These are phyloP conservation scores for Tautogolabrus adspersus DNA, from an alignment of 2,113 vertebrate genomes.

Conservation along the genomic window DNA sequence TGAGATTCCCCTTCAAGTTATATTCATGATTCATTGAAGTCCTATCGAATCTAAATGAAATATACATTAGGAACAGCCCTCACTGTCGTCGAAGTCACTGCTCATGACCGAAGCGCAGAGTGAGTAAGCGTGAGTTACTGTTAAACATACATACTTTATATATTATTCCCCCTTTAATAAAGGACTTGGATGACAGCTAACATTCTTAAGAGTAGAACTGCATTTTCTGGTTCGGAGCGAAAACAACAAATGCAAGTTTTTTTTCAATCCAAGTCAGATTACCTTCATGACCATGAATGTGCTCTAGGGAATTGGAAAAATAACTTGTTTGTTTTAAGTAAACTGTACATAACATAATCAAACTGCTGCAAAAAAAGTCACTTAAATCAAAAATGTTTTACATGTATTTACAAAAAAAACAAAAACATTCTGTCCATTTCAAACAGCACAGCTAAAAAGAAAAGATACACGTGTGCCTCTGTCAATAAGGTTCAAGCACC, in stretches of 20 bases:
- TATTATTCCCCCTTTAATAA: conserved; percentile 66
- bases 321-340: conserved; percentile 51
- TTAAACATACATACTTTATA: conserved; percentile 71
- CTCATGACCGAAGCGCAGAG: conserved; percentile 64
- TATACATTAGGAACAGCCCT: conserved; percentile 73
- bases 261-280: conserved; percentile 59
- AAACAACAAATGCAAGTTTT: conserved; percentile 61
- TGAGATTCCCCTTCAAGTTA: conserved; percentile 57
- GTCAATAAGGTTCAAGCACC: conserved; percentile 66
- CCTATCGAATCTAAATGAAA: conserved; percentile 72
- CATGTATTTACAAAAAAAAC: conserved; percentile 77
- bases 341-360: conserved; percentile 75
- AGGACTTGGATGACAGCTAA: conserved; percentile 64
- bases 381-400: conserved; percentile 71
- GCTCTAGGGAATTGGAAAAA: conserved; percentile 58
- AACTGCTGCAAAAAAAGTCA: conserved; percentile 54
- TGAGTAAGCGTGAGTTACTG: conserved; percentile 62
- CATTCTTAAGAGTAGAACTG: conserved; percentile 71
- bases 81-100: conserved; percentile 48
- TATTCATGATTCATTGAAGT: conserved; percentile 57
- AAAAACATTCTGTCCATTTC: conserved; percentile 71
- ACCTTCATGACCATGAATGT: conserved; percentile 61
- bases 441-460: conserved; percentile 70
- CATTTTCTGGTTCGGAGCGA: conserved; percentile 61
- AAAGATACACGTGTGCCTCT: conserved; percentile 53